These are phyloP conservation scores for Dasypus novemcinctus DNA, from an alignment of 2,113 vertebrate genomes.

Conservation along the genomic window DNA sequence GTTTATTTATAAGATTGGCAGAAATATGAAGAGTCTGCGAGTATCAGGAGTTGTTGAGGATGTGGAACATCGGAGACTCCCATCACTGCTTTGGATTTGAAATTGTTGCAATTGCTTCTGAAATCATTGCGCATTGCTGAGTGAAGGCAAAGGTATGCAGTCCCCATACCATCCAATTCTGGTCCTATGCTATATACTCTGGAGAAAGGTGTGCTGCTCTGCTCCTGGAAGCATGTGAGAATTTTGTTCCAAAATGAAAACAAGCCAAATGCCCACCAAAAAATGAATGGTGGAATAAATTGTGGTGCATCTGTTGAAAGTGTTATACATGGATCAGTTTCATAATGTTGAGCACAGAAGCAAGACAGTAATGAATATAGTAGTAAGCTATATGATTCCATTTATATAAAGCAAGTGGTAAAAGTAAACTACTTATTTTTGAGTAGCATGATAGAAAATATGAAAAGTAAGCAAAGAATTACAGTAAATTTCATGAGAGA, in stretches of 20 bases:
- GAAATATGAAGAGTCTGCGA: no score
- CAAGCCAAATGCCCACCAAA: neutral
- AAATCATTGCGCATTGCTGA: neutral
- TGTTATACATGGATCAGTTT: neutral
- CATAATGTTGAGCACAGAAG: neutral
- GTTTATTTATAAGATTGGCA: no score
- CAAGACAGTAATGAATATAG: neutral
- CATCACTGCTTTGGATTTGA: no score
- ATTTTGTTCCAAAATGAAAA: neutral
- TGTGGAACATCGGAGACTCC: no score
- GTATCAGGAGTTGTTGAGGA: no score
- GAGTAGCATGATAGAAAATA: neutral
- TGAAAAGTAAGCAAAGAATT: neutral
- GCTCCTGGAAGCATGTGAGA: no score
- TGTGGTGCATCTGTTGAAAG: neutral
- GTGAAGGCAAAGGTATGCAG: neutral
- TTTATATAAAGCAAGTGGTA: neutral
- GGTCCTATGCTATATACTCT: neutral
- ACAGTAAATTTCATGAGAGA: neutral
- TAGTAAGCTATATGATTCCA: neutral
- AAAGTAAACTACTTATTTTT: neutral
- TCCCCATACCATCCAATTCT: neutral
- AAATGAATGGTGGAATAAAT: no score
- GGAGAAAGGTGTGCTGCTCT: no score
- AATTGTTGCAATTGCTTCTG: neutral